These are phyloP conservation scores for Karalla daura DNA, from an alignment of 2,797 vertebrate species.

Conservation along the genomic window DNA sequence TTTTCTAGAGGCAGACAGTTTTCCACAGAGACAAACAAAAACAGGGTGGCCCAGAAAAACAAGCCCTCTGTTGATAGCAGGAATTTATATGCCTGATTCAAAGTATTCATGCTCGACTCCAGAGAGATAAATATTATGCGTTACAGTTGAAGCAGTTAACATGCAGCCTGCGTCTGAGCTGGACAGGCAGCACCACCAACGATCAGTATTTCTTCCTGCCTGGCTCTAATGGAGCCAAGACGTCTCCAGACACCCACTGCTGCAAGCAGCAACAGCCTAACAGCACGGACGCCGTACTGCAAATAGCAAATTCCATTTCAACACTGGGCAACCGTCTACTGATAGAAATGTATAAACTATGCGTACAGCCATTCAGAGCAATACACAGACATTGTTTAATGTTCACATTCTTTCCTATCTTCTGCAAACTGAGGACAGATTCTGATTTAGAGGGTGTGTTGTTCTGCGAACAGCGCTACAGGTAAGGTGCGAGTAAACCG, in stretches of 20 bases:
- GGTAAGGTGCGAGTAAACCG: background rate
- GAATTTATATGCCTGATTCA: background rate
- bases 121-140: conserved; percentile 3
- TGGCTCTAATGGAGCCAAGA: conserved; percentile 34
- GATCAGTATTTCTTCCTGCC: conserved; percentile 9
- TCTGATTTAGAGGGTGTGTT: conserved; percentile 12
- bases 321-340: conserved; percentile 51
- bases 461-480: conserved; percentile 2
- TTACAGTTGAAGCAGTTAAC: background rate
- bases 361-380: conserved; percentile 4
- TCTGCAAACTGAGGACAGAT: conserved; percentile 19
- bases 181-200: conserved; percentile 11
- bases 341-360: conserved; percentile 41
- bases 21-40: background rate
- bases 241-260: conserved; percentile 55
- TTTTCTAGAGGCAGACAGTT: background rate
- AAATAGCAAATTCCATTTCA: conserved; percentile 16
- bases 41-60: background rate
- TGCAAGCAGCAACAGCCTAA: conserved; percentile 40
- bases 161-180: conserved; percentile 7
- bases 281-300: conserved; percentile 11
- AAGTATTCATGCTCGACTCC: background rate
- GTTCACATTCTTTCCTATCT: conserved; percentile 33
- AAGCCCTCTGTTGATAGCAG: background rate
- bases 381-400: background rate